These are phyloP conservation scores for Liolophura sinensis DNA, from an alignment of 1,140 invertebrate genomes.

Conservation along the genomic window DNA sequence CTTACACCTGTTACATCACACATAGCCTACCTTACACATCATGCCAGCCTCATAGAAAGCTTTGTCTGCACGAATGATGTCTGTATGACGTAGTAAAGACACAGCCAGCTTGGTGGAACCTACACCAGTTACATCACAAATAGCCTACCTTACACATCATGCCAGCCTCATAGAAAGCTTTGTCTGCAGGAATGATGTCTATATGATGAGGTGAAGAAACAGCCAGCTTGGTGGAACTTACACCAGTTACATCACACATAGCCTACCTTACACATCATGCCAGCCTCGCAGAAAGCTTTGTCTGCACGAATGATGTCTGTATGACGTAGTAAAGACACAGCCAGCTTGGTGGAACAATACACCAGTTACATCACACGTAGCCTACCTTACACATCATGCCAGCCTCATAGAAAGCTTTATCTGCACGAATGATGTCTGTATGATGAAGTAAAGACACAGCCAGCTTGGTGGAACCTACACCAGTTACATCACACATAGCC, in stretches of 20 bases:
- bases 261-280: slow-evolving; percentile 62
- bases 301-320: slow-evolving; percentile 91
- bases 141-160: slow-evolving; percentile 53
- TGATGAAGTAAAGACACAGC: slow-evolving; percentile 81
- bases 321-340: no score
- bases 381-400: slow-evolving; percentile 65
- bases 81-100: slow-evolving; percentile 84
- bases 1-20: slow-evolving; percentile 62
- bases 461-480: slow-evolving; percentile 58
- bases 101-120: slow-evolving; percentile 62
- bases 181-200: slow-evolving; percentile 89
- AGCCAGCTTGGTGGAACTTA: slow-evolving; percentile 57
- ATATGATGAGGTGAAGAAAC: slow-evolving; percentile 85
- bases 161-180: slow-evolving; percentile 89
- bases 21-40: slow-evolving; percentile 50
- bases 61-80: slow-evolving; percentile 90
- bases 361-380: no score
- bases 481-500: slow-evolving; percentile 59
- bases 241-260: no score
- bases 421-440: slow-evolving; percentile 87
- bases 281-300: slow-evolving; percentile 88
- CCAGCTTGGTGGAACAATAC: no score
- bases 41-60: slow-evolving; percentile 86
- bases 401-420: slow-evolving; percentile 89
- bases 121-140: slow-evolving; percentile 61